These are phyloP conservation scores for Acleris emargana DNA, from an alignment of 2,888 invertebrate genomes.

Conservation along the genomic window DNA sequence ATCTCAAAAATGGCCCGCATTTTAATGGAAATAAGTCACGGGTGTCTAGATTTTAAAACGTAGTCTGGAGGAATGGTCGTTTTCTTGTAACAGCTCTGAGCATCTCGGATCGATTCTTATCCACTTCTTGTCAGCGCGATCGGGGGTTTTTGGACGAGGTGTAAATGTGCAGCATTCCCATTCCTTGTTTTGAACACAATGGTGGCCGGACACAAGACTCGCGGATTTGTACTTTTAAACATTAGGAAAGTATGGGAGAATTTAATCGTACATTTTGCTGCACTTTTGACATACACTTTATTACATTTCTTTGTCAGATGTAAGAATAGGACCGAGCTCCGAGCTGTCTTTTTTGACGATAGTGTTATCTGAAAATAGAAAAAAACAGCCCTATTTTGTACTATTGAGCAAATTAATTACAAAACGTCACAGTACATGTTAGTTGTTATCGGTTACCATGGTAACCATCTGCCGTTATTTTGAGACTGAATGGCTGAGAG, in stretches of 20 bases:
- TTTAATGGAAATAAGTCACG: background rate
- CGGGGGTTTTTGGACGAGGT: constrained; percentile 54
- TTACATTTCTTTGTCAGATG: no score
- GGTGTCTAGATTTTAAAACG: constrained; percentile 5
- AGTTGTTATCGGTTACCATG: no score
- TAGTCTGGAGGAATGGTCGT: constrained; percentile 38
- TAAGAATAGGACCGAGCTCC: no score
- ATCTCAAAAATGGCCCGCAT: background rate
- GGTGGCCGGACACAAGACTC: constrained; percentile 19
- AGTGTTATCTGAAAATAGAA: no score
- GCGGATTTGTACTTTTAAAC: constrained; percentile 1
- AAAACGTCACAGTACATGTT: no score
- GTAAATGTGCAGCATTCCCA: constrained; percentile 67
- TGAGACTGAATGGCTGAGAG: no score
- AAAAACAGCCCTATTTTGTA: no score
- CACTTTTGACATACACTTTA: no score
- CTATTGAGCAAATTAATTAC: no score
- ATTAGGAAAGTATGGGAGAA: background rate
- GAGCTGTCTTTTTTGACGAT: no score
- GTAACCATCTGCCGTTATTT: no score
- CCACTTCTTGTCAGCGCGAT: constrained; percentile 52
- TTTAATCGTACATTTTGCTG: no score
- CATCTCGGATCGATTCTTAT: constrained; percentile 72
- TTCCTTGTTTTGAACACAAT: constrained; percentile 43
- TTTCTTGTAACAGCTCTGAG: constrained; percentile 62